Percentiles rank a stretch among this genome's conserved stretches.
These are phyloP conservation scores for Diachrysia chrysitis DNA, from an alignment of 2,888 invertebrate genomes.

Conservation along the genomic window DNA sequence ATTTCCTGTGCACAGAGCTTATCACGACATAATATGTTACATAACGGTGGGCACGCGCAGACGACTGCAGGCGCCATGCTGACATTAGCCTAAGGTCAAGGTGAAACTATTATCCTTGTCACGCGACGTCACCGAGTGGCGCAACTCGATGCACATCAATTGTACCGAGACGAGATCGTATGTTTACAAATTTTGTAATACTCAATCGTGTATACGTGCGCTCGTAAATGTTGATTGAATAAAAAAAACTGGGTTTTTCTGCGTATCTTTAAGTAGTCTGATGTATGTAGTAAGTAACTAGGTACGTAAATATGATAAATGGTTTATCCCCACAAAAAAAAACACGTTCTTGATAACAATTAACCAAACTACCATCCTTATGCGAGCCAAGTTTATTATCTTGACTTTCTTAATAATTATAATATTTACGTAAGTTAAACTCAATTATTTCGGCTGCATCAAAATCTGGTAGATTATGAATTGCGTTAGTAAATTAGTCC, in stretches of 20 bases:
- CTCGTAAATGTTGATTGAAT: not conserved
- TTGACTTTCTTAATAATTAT: no score
- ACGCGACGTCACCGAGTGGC: constrained; percentile 69
- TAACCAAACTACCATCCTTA: no score
- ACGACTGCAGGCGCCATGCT: constrained; percentile 68
- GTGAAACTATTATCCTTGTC: constrained; percentile 82
- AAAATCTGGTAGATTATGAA: no score
- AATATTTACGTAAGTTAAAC: no score
- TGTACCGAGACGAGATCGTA: constrained; percentile 44
- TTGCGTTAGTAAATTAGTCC: no score
- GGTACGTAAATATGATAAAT: no score
- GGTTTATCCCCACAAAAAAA: no score
- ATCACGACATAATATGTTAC: constrained; percentile 69
- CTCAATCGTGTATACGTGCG: not conserved
- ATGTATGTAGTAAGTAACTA: not conserved
- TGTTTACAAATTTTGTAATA: constrained; percentile 39
- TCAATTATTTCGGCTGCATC: no score
- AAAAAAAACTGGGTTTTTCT: no score
- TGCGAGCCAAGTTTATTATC: no score
- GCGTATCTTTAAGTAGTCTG: not conserved
- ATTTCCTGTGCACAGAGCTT: constrained; percentile 65
- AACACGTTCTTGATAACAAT: no score
- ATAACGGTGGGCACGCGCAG: constrained; percentile 70
- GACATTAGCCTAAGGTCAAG: constrained; percentile 85
- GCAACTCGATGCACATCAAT: constrained; percentile 65